Base-by-base conservation (phyloP, 2,113 vertebrate species). In the Albula glossodonta region DNA sequence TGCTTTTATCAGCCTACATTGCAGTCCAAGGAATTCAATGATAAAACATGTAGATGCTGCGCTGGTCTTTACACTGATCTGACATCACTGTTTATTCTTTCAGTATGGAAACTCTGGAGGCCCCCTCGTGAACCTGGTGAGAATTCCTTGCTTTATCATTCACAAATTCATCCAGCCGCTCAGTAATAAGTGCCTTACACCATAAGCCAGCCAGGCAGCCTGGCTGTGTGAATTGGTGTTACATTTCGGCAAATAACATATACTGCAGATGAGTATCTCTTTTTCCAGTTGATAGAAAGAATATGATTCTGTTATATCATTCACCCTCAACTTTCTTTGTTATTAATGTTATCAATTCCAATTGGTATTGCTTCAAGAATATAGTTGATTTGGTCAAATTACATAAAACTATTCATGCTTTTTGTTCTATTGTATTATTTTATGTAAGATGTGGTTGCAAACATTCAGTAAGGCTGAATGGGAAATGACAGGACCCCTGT, bases 61-160 rank as follows among this genome's bases (percentile, higher is more conserved):
- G n/a, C 4, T 66, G 48, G 22, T n/a, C 60, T 31, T 22, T 5
- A 19, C 6, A 41, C 31, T 53, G 25, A 25, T 48, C 48, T 81
- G 22, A 87, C 51, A 31, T 57, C 15, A 7, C 4, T 86, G 78
- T 83, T 63, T 90, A 87, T 90, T 0, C 83, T 95, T 94, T 86
- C 96, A 99, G 98, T 99, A 98, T 22, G 98, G 98, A 70, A 99
- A 99, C 92, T 99, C 98, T 0, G 98, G 98, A 94, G 98, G 98
- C 66, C 98, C 98, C 0, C 89, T 99, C n/a, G 98, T 99, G 86
- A 99, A 99, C 88, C 93, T 99, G 97, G 98, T 99, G 94, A 98
- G 97, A 77, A 19, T 22, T 5, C 41, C 41, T 48, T 78, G 4
- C 11, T 48, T 79, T 25, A 4, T 79, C 77, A 13, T 10, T 79